These are phyloP conservation scores for Meda fulgida DNA, from an alignment of 2,797 vertebrate species.

Conservation along the genomic window DNA sequence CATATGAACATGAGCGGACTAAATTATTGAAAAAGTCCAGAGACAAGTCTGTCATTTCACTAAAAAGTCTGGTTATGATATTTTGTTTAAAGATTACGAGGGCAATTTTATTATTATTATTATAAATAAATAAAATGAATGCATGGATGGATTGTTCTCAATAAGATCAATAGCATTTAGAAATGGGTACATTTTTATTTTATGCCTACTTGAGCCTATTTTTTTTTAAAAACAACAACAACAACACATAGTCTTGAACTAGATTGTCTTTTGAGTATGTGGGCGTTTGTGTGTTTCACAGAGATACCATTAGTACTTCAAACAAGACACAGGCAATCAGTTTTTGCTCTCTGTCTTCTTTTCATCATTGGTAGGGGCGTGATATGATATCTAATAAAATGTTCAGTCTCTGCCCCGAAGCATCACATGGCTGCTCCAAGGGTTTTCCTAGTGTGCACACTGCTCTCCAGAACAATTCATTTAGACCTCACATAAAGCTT, in stretches of 20 bases:
- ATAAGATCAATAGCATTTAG: neutral
- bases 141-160: neutral
- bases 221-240: too few relatives aligned
- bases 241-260: neutral
- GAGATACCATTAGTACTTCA: conserved; percentile 39
- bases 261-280: conserved; percentile 1
- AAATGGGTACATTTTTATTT: neutral
- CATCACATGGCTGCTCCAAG: conserved; percentile 10
- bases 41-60: neutral
- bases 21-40: neutral
- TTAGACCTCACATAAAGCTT: conserved; percentile 16
- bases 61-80: neutral
- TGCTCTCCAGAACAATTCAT: conserved; percentile 14
- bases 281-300: neutral
- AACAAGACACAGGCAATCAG: conserved; percentile 34
- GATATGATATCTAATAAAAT: conserved; percentile 46
- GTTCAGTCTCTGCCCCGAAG: conserved; percentile 19
- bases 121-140: neutral
- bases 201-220: neutral
- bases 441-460: conserved; percentile 7
- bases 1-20: neutral
- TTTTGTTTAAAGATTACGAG: neutral
- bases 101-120: neutral
- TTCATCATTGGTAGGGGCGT: conserved; percentile 22
- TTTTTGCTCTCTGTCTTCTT: conserved; percentile 39